Base-by-base conservation (phyloP, 2,888 invertebrate genomes). In the Blastobasis lacticolella region DNA sequence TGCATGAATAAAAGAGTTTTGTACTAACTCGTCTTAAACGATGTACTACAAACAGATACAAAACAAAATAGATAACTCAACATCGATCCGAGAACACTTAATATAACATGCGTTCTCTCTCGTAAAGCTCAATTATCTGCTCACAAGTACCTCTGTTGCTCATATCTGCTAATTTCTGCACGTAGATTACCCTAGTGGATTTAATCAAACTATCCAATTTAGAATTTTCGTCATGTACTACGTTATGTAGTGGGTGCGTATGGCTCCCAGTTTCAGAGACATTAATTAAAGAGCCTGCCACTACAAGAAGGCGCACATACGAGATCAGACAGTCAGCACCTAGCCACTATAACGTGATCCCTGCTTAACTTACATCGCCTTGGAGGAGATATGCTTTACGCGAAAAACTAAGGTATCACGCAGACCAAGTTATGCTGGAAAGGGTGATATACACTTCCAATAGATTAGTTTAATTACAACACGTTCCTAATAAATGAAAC, bases 201-300 rank as follows among this genome's bases (percentile, higher is more conserved):
- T 58, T 66, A 64, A 74, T 72, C 67, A 69, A 73, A 72, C 63
- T 69, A 68, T 57, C 52, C 54, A 63, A 72, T 65, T 74, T 70
- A 68, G 59, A 69, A 71, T 76, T 76, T 72, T 69, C 71, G 69
- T 63, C 69, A 63, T 70, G 69, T 64, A 67, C 67, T 23, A 23
- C 23, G 23, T 23, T 23, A 23, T 23, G 23, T 23, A 23, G 23
- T 23, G 23, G 3, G 23, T 23, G 75, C 72, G 70, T 74, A 75
- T 63, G 64, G 63, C 67, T 69, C 62, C 62, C 73, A 74, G 78
- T 77, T 75, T 66, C 72, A 61, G 71, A 74, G 81, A 81, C 82
- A 81, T 83, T 86, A 85, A 85, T 86, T 85, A 86, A 81, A 78
- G 78, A 73, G 70, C 64, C 79, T 81, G 86, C 81, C 85, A 83